A percentile compares a stretch with the other conserved stretches of the same genome.
phyloP scores from a whole-genome alignment of 53 echinoderm and acorn worm genomes.

The Echinometra lucunter region DNA sequence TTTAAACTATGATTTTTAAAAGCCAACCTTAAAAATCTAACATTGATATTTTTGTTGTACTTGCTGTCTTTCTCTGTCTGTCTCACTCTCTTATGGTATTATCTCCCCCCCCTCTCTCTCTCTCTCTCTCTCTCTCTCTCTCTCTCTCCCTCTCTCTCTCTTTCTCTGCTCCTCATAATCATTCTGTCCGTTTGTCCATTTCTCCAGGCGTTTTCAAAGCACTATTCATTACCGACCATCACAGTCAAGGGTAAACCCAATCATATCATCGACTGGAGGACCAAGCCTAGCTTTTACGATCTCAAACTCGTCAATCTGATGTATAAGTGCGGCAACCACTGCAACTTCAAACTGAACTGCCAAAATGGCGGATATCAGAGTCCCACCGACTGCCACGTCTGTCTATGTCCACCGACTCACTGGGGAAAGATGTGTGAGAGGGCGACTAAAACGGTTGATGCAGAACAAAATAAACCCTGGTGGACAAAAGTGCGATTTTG shows the following conservation, averaged over 20 bases:
- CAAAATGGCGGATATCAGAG: conserved; percentile 66
- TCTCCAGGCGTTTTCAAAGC: conserved; percentile 64
- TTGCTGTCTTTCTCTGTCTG: not conserved
- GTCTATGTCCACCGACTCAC: conserved; percentile 37
- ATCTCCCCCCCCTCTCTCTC: not conserved
- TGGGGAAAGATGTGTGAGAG: conserved; percentile 55
- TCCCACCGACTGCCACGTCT: conserved; percentile 39
- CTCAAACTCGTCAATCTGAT: conserved; percentile 61
- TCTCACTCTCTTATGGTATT: not conserved
- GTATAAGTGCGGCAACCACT: conserved; percentile 32
- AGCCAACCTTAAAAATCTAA: too few species aligned
- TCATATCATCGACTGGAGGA: conserved; percentile 53
- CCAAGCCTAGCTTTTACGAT: conserved; percentile 58
- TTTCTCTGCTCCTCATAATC: too few species aligned
- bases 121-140: conserved; percentile 18
- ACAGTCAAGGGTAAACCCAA: conserved; percentile 40
- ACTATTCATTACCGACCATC: conserved; percentile 45
- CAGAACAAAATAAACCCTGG: not conserved
- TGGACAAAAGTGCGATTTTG: not conserved
- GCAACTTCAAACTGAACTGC: conserved; percentile 29
- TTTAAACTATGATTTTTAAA: too few species aligned
- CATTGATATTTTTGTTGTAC: too few species aligned
- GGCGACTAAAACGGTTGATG: not conserved
- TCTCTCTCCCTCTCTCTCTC: not conserved
- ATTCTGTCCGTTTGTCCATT: not conserved